Conservation (phyloP, 1,140 invertebrate species). For the Doryteuthis pealeii region DNA sequence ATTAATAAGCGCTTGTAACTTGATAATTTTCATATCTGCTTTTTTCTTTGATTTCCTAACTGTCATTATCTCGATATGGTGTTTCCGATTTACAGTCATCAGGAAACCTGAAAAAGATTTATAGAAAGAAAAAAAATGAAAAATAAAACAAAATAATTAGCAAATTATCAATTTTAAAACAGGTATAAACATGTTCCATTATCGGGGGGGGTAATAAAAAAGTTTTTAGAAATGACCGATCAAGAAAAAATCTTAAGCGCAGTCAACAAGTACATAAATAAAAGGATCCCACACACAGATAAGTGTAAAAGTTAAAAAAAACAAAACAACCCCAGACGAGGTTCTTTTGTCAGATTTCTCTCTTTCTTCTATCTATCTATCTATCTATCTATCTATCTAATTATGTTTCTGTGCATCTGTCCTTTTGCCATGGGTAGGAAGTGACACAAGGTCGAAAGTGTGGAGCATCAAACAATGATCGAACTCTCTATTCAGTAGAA, state of each 20-base stretch:
- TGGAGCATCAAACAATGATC: too few species aligned
- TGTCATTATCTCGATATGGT: slow-evolving; percentile 44
- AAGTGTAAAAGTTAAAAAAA: too few species aligned
- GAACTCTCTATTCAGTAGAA: too few species aligned
- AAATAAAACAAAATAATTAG: neutral
- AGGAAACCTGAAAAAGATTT: slow-evolving; percentile 37
- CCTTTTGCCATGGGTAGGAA: too few species aligned
- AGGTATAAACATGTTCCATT: neutral
- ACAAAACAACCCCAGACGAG: too few species aligned
- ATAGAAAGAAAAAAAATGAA: slow-evolving; percentile 6
- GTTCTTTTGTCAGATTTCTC: too few species aligned
- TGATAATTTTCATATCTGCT: slow-evolving; percentile 35
- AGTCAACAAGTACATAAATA: too few species aligned
- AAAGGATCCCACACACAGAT: too few species aligned
- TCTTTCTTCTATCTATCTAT: too few species aligned
- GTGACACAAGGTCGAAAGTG: too few species aligned
- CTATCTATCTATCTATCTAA: neutral
- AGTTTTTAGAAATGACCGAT: too few species aligned
- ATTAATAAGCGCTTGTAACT: slow-evolving; percentile 35
- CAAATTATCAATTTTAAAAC: neutral
- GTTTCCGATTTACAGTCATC: slow-evolving; percentile 46
- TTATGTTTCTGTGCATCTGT: neutral
- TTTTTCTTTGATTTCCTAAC: slow-evolving; percentile 41
- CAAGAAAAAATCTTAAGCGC: too few species aligned
- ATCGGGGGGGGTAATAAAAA: neutral